phyloP scores from a whole-genome alignment of 1,140 invertebrate species.

The Drosophila auraria region DNA sequence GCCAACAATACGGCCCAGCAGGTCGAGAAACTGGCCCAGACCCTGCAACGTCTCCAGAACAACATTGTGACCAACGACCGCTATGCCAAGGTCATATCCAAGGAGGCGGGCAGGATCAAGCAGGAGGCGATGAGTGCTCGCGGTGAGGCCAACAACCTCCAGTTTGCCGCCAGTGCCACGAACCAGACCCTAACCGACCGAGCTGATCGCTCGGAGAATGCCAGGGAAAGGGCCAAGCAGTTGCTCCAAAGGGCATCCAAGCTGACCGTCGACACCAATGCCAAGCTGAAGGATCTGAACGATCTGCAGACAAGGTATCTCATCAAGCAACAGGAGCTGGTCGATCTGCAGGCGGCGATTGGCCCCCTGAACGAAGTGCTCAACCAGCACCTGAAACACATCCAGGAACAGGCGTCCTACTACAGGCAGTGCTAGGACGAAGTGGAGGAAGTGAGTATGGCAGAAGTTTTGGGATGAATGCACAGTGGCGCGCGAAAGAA shows the following conservation, averaged over 20 bases:
- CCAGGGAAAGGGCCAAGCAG: slow-evolving; percentile 90
- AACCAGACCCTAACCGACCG: slow-evolving; percentile 87
- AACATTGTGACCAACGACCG: slow-evolving; percentile 91
- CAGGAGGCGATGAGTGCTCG: slow-evolving; percentile 85
- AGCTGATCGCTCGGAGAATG: slow-evolving; percentile 87
- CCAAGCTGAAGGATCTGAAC: slow-evolving; percentile 90
- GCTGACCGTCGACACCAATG: slow-evolving; percentile 90
- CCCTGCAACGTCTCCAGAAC: slow-evolving; percentile 90
- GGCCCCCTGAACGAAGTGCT: slow-evolving; percentile 86
- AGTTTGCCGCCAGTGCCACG: slow-evolving; percentile 85
- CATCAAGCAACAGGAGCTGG: slow-evolving; percentile 86
- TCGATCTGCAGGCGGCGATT: slow-evolving; percentile 85
- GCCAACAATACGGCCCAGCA: slow-evolving; percentile 90
- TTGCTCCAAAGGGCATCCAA: slow-evolving; percentile 91
- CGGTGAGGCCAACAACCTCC: slow-evolving; percentile 71
- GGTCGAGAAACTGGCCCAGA: slow-evolving; percentile 88
- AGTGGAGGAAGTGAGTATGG: slow-evolving; percentile 6
- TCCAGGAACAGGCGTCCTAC: slow-evolving; percentile 86
- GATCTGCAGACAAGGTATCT: slow-evolving; percentile 83
- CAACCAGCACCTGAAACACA: slow-evolving; percentile 86
- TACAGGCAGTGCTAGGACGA: slow-evolving; percentile 72
- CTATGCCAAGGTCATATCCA: slow-evolving; percentile 87
- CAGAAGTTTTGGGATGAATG: background rate
- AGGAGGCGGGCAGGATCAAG: slow-evolving; percentile 86
- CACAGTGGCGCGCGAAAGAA: background rate